phyloP scores from a whole-genome alignment of 2,797 vertebrate species.

The Syndactyla subalaris region DNA sequence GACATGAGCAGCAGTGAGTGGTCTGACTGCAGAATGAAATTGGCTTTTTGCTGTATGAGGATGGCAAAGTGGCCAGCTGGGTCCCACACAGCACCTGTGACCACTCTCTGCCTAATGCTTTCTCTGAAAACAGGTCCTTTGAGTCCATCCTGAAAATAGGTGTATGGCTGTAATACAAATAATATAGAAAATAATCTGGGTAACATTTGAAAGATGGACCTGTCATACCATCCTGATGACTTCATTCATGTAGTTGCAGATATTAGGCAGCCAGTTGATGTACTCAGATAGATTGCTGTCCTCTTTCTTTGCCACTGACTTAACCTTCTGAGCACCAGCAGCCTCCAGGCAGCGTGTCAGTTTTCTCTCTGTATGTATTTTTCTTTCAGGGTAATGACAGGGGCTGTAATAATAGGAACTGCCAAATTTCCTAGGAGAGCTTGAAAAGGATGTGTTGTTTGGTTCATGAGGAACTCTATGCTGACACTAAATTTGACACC shows the following conservation, averaged over 20 bases:
- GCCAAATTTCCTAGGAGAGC: background rate
- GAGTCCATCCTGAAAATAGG: background rate
- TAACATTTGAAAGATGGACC: background rate
- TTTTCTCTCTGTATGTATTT: background rate
- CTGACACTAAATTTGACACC: slow-evolving; percentile 6
- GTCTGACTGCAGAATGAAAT: background rate
- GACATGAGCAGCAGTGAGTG: background rate
- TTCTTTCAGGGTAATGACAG: slow-evolving; percentile 31
- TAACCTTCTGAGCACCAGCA: background rate
- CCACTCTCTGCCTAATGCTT: background rate
- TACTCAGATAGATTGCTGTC: background rate
- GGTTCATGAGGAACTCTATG: background rate
- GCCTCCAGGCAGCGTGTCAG: background rate
- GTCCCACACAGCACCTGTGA: background rate
- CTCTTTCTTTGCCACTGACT: background rate
- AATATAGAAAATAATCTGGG: background rate
- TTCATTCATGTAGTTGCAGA: background rate
- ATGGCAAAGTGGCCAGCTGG: background rate
- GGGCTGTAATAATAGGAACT: slow-evolving; percentile 31
- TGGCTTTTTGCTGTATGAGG: background rate
- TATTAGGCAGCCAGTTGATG: background rate
- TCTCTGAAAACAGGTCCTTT: background rate
- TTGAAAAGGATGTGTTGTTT: slow-evolving; percentile 14
- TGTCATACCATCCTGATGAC: background rate
- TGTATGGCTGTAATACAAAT: background rate